Conservation (phyloP, 2,797 vertebrate species). For the Ceryle rudis region DNA sequence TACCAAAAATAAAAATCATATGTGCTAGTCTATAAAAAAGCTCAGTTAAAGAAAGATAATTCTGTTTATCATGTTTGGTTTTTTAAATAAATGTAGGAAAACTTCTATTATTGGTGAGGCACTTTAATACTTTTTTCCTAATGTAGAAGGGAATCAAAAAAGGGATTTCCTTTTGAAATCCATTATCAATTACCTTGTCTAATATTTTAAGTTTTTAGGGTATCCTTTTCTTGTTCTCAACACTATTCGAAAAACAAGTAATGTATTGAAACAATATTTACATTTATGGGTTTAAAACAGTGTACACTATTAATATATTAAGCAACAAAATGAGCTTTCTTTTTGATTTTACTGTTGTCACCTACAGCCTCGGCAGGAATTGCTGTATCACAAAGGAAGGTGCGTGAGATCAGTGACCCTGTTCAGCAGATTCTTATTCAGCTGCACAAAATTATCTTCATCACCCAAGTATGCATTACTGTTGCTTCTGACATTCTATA, state of each 20-base stretch:
- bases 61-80: neutral
- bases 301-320: neutral
- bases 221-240: neutral
- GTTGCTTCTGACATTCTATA: neutral
- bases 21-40: neutral
- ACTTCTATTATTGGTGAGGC: neutral
- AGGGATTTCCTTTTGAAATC: constrained; percentile 4
- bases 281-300: neutral
- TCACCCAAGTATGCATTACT: constrained; percentile 84
- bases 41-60: neutral
- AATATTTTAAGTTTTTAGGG: neutral
- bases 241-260: neutral
- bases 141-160: neutral
- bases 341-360: constrained; percentile 59
- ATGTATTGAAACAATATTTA: neutral
- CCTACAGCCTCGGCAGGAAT: constrained; percentile 84
- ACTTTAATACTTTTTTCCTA: neutral
- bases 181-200: neutral
- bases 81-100: neutral
- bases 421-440: constrained; percentile 89
- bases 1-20: neutral
- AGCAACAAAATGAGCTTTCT: constrained; percentile 4
- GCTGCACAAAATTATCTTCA: constrained; percentile 92
- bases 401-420: constrained; percentile 90
- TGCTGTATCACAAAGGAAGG: constrained; percentile 89